Percentiles rank a stretch among this genome's conserved stretches.
Conservation (phyloP, 2,888 invertebrate species). For the Ypsolopha sequella region DNA sequence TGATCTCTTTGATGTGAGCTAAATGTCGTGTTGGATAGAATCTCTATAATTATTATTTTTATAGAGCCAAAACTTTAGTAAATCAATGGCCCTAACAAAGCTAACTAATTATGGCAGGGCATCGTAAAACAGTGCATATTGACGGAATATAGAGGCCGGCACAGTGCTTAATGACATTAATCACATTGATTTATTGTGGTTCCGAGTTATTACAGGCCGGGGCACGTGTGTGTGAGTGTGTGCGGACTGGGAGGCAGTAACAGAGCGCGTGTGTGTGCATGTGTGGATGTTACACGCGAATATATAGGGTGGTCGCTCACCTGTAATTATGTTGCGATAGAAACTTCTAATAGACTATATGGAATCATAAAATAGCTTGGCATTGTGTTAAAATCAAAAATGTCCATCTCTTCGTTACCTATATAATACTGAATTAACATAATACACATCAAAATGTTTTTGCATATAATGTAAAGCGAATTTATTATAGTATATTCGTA, state of each 20-base stretch:
- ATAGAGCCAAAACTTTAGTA: constrained; percentile 26
- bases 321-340: too few relatives aligned
- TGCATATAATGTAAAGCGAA: too few relatives aligned
- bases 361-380: too few relatives aligned
- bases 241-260: not conserved
- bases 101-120: constrained; percentile 68
- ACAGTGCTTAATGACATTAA: constrained; percentile 72
- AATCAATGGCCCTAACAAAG: constrained; percentile 60
- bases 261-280: constrained; percentile 32
- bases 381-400: too few relatives aligned
- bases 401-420: too few relatives aligned
- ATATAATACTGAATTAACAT: too few relatives aligned
- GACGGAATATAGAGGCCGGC: constrained; percentile 71
- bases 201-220: constrained; percentile 71
- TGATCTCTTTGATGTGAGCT: constrained; percentile 58
- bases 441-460: too few relatives aligned
- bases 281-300: constrained; percentile 41
- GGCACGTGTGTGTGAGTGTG: constrained; percentile 42
- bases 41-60: constrained; percentile 24
- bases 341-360: too few relatives aligned
- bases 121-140: constrained; percentile 72
- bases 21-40: too few relatives aligned
- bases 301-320: constrained; percentile 39
- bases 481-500: too few relatives aligned
- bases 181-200: constrained; percentile 72